Base-by-base conservation (phyloP, 2,888 invertebrate genomes). In the Chloroclystis v-ata region DNA sequence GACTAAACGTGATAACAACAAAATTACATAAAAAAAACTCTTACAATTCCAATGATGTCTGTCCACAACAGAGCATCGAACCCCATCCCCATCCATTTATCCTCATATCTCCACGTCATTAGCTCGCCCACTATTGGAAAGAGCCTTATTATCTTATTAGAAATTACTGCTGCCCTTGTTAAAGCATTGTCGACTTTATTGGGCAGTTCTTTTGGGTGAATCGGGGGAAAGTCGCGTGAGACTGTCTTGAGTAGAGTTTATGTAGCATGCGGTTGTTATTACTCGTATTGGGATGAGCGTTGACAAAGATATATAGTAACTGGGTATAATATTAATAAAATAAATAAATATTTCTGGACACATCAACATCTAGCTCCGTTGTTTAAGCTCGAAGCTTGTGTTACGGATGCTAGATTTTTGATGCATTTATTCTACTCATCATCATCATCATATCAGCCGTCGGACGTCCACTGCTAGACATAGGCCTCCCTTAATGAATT, bases 101-200 rank as follows among this genome's bases (percentile, higher is more conserved):
- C 65, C 67, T 67, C 61, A 67, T 73, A 61, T 61, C 58, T 56
- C 58, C 57, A 60, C 59, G 56, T 72, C 73, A 73, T 72, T 72
- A 72, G 64, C 65, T 63, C 57, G 62, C 66, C 57, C 63, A 55
- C 71, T 77, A 79, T 80, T 75, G 77, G 77, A 75, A 76, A 65
- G 67, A 59, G 60, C 68, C 74, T 69, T 74, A 75, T 75, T 78
- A 75, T 72, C 72, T 79, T 80, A 82, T 79, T 78, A 79, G 77
- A 72, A 79, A 73, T 74, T 74, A 77, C 72, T 68, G 48, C 57
- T 65, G 9, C 28, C 5, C 9, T 35, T 30, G 12, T 13, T 65
- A 64, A 40, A 57, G 66, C 47, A 73, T 65, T 60, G 51, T 65
- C 47, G 49, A 25, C 61, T 52, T 58, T 75, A 49, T 37, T 6